These are phyloP conservation scores for Geophilus truncorum DNA, from an alignment of 2,888 invertebrate species.

Conservation along the genomic window DNA sequence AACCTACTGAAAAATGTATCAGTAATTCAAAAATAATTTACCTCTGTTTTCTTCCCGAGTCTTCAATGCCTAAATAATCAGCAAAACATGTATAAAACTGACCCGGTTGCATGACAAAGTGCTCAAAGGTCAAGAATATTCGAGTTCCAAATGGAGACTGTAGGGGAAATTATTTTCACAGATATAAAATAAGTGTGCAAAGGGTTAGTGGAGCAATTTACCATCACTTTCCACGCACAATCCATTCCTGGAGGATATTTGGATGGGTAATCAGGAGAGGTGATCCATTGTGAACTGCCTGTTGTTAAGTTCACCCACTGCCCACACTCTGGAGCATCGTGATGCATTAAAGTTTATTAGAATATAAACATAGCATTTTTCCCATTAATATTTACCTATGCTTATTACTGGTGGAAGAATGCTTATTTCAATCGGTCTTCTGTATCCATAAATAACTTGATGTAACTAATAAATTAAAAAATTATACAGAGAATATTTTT, in stretches of 20 bases:
- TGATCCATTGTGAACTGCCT: slow-evolving; percentile 8
- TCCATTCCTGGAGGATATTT: slow-evolving; percentile 27
- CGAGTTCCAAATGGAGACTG: slow-evolving; percentile 30
- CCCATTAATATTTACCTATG: background rate
- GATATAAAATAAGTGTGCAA: too few relatives aligned
- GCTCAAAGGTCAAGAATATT: slow-evolving; percentile 27
- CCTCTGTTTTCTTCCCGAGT: background rate
- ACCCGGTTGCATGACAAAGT: slow-evolving; percentile 27
- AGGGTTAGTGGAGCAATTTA: background rate
- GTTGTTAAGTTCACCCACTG: slow-evolving; percentile 9
- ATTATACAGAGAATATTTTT: background rate
- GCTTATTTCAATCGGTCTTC: background rate
- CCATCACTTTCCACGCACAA: slow-evolving; percentile 27
- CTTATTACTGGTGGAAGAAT: background rate
- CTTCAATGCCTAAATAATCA: slow-evolving; percentile 18
- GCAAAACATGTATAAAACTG: slow-evolving; percentile 10
- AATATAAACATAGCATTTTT: too few relatives aligned
- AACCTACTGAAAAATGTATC: background rate
- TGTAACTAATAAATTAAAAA: background rate
- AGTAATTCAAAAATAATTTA: background rate
- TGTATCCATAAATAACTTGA: background rate
- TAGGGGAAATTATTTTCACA: background rate
- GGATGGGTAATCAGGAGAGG: slow-evolving; percentile 23
- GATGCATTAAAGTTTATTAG: background rate
- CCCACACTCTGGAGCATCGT: background rate